phyloP scores from a whole-genome alignment of 92 coral and sea anemone species.

The Montipora capitata region DNA sequence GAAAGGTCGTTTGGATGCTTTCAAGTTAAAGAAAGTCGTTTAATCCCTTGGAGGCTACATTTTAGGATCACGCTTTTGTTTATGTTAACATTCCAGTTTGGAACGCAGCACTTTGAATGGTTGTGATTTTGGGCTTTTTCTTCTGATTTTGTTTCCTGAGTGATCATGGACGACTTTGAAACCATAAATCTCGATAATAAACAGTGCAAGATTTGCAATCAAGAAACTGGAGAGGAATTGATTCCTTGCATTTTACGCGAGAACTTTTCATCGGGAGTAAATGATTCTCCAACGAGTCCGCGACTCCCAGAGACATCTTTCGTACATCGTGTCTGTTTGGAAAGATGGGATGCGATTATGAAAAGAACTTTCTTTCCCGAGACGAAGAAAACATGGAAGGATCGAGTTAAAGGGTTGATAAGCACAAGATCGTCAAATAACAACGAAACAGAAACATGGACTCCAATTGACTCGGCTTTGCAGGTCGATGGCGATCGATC shows the following conservation, averaged over 20 bases:
- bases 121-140: not conserved
- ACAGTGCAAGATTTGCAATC: conserved; percentile 90
- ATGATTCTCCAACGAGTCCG: conserved; percentile 14
- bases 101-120: not conserved
- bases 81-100: not conserved
- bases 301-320: conserved; percentile 54
- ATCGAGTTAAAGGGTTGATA: conserved; percentile 72
- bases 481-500: conserved; percentile 4
- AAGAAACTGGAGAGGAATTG: conserved; percentile 92
- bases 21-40: not conserved
- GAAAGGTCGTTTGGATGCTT: not conserved
- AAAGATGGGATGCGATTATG: conserved; percentile 89
- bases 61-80: not conserved
- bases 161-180: conserved; percentile 84
- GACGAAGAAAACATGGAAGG: conserved; percentile 89
- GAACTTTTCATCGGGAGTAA: conserved; percentile 68
- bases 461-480: conserved; percentile 39
- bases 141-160: not conserved
- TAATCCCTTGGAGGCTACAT: not conserved
- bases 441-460: conserved; percentile 64
- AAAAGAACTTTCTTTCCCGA: conserved; percentile 76
- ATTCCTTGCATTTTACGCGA: conserved; percentile 87
- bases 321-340: conserved; percentile 86
- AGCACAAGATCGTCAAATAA: conserved; percentile 59
- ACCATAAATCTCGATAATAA: conserved; percentile 88